Evolutionary conservation across 2,113 vertebrate species (phyloP), one percentile per base, ranked within the genome.

Genomic region (Passerina amoena): DNA sequence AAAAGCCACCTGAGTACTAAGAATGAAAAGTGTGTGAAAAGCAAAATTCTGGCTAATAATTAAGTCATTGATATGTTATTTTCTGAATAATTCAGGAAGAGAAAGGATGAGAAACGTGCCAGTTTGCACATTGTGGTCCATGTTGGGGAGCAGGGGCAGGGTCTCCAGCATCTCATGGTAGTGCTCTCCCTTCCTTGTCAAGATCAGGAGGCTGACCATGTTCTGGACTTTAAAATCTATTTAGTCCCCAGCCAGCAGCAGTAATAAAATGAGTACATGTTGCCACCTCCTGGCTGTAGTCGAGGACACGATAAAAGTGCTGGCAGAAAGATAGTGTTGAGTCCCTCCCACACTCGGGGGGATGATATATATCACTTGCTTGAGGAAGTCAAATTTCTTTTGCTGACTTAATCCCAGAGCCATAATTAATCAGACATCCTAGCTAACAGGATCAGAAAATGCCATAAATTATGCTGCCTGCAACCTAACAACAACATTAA

Each of bases 341-440:
- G 82, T 96, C 91, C 96, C 83, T 85, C 82, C 48, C 9, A 11
- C 59, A 44, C 56, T 86, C 1, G 31, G 88, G 72, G 14, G 40
- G 86, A 90, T 95, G 94, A 97, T 96, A 97, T 97, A 96, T 97
- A 92, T 94, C 88, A 92, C 86, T 96, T 70, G 90, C 84, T 96
- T 30, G 86, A 86, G 94, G 84, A 97, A 96, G 97, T 97, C 94
- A 96, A 94, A 97, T 97, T 97, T 97, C 96, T 96, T 95, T 92
- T 93, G 94, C 97, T 96, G 96, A 97, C 95, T 97, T 97, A 97
- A 97, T 97, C 96, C 96, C 95, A 96, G 80, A 96, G 97, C 94
- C 96, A 81, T 97, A 97, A 97, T 97, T 97, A 97, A 97, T 97
- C 97, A 97, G 92, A 93, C 96, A 96, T 92, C 87, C 91, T 57